A percentile compares a stretch with the other conserved stretches of the same genome.
These are phyloP conservation scores for Adineta ricciae DNA, from an alignment of 2,888 invertebrate genomes.

Conservation along the genomic window DNA sequence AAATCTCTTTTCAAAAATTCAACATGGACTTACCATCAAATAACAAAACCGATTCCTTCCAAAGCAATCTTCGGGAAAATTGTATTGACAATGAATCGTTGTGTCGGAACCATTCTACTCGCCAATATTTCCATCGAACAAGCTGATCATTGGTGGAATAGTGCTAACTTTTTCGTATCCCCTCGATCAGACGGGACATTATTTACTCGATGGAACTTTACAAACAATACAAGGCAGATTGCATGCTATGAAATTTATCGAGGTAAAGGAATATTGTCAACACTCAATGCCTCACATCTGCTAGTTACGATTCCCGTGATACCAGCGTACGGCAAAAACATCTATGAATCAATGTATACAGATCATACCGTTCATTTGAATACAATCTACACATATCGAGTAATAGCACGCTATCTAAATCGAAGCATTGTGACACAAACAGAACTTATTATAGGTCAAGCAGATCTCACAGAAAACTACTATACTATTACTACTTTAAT, in stretches of 20 bases:
- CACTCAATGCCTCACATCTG: not conserved
- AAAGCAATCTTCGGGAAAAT: not conserved
- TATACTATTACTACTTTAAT: not conserved
- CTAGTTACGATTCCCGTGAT: not conserved
- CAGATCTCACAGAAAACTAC: not conserved
- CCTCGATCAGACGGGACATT: not conserved
- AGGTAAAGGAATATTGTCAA: not conserved
- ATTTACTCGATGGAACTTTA: not conserved
- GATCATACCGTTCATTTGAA: not conserved
- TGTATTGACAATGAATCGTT: not conserved
- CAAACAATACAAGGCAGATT: not conserved
- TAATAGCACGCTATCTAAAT: not conserved
- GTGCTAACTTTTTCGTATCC: not conserved
- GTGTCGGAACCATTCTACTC: not conserved
- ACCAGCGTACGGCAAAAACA: not conserved
- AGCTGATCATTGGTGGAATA: not conserved
- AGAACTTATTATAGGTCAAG: not conserved
- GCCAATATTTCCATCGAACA: not conserved
- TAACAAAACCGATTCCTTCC: not conserved
- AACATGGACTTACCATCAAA: not conserved
- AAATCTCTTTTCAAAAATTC: not conserved
- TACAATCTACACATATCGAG: not conserved
- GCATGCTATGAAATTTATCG: not conserved
- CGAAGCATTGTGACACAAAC: not conserved
- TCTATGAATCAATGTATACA: not conserved